Percentiles rank a stretch among this genome's conserved stretches.
These are phyloP conservation scores for Eristalinus sepulchralis DNA, from an alignment of 2,888 invertebrate genomes.

Conservation along the genomic window DNA sequence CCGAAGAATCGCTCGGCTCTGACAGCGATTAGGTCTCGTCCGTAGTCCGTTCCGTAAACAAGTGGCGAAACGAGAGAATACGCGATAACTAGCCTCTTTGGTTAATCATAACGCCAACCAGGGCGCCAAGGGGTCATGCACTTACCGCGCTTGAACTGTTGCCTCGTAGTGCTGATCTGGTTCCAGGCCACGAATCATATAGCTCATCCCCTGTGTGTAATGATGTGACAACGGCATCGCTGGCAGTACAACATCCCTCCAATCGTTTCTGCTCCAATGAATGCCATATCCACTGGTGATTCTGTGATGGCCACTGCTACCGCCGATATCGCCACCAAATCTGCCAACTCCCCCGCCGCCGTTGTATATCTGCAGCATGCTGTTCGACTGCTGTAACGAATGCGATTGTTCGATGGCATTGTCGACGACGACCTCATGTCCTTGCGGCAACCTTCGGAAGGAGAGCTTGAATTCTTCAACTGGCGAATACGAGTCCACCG, in stretches of 20 bases:
- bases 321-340: slow-evolving; percentile 63
- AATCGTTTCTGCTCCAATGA: slow-evolving; percentile 82
- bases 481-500: slow-evolving; percentile 85
- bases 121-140: slow-evolving; percentile 6
- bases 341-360: slow-evolving; percentile 62
- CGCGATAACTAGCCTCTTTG: neutral
- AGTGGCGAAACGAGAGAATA: neutral
- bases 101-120: slow-evolving; percentile 21
- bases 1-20: slow-evolving; percentile 29
- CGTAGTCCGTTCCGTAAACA: neutral
- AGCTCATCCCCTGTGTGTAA: slow-evolving; percentile 85
- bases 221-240: slow-evolving; percentile 82
- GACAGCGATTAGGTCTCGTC: slow-evolving; percentile 26
- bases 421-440: slow-evolving; percentile 81
- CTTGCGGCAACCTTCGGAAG: slow-evolving; percentile 84
- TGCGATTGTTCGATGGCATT: slow-evolving; percentile 79
- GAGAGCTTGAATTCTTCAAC: slow-evolving; percentile 86
- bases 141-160: slow-evolving; percentile 84
- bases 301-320: slow-evolving; percentile 77
- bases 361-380: slow-evolving; percentile 76
- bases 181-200: slow-evolving; percentile 85
- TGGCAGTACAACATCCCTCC: slow-evolving; percentile 84
- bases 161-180: slow-evolving; percentile 86
- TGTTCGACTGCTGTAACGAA: slow-evolving; percentile 67
- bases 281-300: slow-evolving; percentile 77